Evolutionary conservation across 2,797 vertebrate genomes (phyloP).

Genomic region (Oryzias dopingdopingensis): DNA sequence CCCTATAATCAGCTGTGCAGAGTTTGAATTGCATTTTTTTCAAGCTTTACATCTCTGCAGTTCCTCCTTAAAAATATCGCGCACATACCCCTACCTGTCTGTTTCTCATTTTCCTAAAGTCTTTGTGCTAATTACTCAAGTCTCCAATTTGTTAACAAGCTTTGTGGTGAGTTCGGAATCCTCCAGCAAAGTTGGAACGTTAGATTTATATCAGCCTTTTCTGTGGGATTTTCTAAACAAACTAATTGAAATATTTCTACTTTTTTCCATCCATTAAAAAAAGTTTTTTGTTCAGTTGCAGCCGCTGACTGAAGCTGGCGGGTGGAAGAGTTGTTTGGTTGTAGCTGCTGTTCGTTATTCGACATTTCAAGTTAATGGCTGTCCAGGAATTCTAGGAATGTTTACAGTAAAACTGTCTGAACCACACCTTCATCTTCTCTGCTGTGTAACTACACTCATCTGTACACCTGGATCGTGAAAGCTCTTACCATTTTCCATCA

Average conservation of each 20-base stretch:
- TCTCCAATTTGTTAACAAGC: slow-evolving; percentile 21
- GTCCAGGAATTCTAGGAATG: slow-evolving; percentile 24
- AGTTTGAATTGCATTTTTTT: no score
- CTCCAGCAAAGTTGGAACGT: slow-evolving; percentile 6
- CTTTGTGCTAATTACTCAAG: slow-evolving; percentile 18
- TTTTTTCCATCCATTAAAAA: no score
- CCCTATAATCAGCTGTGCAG: no score
- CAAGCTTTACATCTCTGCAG: no score
- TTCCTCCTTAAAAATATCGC: no score
- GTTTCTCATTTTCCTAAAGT: slow-evolving; percentile 14
- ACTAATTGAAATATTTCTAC: no score
- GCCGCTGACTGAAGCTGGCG: not conserved
- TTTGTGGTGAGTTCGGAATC: slow-evolving; percentile 11
- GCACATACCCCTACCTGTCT: not conserved
- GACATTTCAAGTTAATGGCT: not conserved
- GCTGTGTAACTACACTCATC: not conserved
- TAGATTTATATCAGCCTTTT: not conserved
- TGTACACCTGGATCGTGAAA: slow-evolving; percentile 15
- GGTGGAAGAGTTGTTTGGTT: not conserved
- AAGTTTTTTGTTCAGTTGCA: no score
- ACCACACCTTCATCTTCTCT: not conserved
- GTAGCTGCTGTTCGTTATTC: not conserved
- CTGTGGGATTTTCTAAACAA: no score
- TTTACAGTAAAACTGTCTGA: not conserved
- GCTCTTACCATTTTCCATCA: not conserved